Evolutionary conservation across 1,140 invertebrate species (phyloP), one percentile per base, ranked within the genome.

Genomic region (Agrypnia vestita): DNA sequence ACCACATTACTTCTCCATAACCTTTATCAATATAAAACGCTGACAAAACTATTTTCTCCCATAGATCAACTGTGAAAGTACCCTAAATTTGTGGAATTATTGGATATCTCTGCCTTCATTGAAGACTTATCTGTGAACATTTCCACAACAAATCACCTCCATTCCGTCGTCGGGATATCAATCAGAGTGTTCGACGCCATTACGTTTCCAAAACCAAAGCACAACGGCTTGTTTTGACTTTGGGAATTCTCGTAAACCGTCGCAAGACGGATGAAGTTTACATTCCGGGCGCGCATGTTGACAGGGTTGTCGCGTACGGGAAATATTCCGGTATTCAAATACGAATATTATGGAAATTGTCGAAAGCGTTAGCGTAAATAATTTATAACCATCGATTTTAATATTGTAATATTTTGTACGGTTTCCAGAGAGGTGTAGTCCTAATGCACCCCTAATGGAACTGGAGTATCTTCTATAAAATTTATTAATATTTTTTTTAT

Each of bases 221-320:
- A 47, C 62, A 76, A 49, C 75, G 75, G 46, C 75, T 15, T 76
- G 75, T 76, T 76, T 62, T 76, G 75, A 76, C 75, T 44, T 69
- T 11, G 21, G 46, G 75, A 64, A 62, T 62, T 46, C 75, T 62
- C 75, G 46, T 76, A 62, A 76, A 76, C 61, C 75, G 55, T 17
- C 59, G 59, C 35, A 76, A 75, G 75, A 76, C 59, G 59, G 59
- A 76, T 75, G 73, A 44, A 12, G 25, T 46, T 61, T 61, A 75
- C 73, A 75, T 75, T 59, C 73, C 75, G 46, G 46, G 44, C 56
- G 15, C 43, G 75, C 59, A n/a, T 64, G 11, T 21, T 4, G 25
- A 15, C 71, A 73, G 71, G 71, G 53, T 15, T 53, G 49, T 44
- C 71, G 11, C 25, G 0, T 6, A 9, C 25, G 21, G n/a, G 6